These are phyloP conservation scores for Drosophila paulistorum DNA, from an alignment of 1,140 invertebrate species.

Conservation along the genomic window DNA sequence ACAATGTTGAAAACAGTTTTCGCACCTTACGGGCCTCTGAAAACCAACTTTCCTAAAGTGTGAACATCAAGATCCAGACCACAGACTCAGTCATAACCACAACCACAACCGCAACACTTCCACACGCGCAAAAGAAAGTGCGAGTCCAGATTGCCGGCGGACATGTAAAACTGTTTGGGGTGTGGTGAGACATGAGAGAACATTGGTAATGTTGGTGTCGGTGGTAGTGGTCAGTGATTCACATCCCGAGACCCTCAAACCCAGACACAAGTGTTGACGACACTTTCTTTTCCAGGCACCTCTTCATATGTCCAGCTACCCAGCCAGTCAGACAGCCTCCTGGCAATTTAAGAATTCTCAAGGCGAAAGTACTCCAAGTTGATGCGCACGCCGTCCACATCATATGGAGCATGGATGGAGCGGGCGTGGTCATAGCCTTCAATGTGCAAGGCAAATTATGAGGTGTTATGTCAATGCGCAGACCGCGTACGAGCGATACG, in stretches of 20 bases:
- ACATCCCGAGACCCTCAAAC: not conserved
- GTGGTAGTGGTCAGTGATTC: not conserved
- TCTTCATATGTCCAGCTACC: not conserved
- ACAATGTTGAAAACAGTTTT: conserved; percentile 70
- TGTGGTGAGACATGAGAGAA: conserved; percentile 46
- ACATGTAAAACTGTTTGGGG: conserved; percentile 69
- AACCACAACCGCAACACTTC: not conserved
- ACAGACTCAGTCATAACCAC: not conserved
- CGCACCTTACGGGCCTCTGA: conserved; percentile 66
- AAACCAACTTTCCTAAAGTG: conserved; percentile 81
- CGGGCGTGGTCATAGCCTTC: conserved; percentile 63
- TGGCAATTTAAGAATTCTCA: conserved; percentile 77
- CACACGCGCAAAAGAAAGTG: conserved; percentile 77
- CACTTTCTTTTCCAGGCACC: conserved; percentile 71
- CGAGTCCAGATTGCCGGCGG: conserved; percentile 48
- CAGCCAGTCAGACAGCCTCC: conserved; percentile 27
- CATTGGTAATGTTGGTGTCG: conserved; percentile 15
- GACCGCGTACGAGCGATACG: conserved; percentile 22
- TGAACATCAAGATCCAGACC: conserved; percentile 69
- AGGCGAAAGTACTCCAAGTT: conserved; percentile 60
- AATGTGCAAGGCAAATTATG: conserved; percentile 75
- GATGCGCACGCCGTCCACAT: conserved; percentile 56
- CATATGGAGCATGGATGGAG: conserved; percentile 10
- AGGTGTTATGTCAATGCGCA: conserved; percentile 77
- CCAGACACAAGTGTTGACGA: conserved; percentile 57